Evolutionary conservation across 1,140 invertebrate species (phyloP).

Genomic region (Saccostrea glomerata): DNA sequence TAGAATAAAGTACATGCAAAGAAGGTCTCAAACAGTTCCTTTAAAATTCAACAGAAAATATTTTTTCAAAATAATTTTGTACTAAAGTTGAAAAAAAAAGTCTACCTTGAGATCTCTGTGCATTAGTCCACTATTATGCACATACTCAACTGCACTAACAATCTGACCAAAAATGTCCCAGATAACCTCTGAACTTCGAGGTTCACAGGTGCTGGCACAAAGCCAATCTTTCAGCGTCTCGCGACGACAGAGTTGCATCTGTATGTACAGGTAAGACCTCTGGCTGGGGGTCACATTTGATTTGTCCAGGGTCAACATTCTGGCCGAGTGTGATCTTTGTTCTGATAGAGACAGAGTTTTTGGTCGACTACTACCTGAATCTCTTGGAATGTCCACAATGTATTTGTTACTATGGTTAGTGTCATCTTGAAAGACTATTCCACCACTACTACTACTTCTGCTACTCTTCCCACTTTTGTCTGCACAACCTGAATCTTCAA

Average conservation of each 20-base stretch:
- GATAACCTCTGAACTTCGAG: constrained; percentile 78
- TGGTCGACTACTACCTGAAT: too few species aligned
- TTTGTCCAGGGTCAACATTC: background rate
- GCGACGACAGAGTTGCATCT: constrained; percentile 96
- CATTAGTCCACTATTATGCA: constrained; percentile 93
- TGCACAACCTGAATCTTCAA: constrained; percentile 77
- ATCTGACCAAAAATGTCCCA: constrained; percentile 94
- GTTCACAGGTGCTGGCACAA: constrained; percentile 67
- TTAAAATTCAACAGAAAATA: background rate
- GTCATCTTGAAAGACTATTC: constrained; percentile 41
- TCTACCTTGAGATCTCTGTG: constrained; percentile 95
- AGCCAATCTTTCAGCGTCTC: constrained; percentile 96
- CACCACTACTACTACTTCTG: constrained; percentile 47
- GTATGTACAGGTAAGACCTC: constrained; percentile 92
- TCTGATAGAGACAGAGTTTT: constrained; percentile 12
- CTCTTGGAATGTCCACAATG: constrained; percentile 44
- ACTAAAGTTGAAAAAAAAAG: background rate
- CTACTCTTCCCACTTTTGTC: constrained; percentile 65
- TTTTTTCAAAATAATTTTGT: too few species aligned
- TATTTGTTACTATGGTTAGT: constrained; percentile 8
- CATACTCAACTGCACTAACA: constrained; percentile 95
- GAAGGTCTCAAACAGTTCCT: too few species aligned
- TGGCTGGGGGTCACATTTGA: constrained; percentile 23
- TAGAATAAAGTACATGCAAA: background rate
- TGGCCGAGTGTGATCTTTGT: background rate